Evolutionary conservation across 2,888 invertebrate species (phyloP).

Genomic region (Bhutanitis thaidina): DNA sequence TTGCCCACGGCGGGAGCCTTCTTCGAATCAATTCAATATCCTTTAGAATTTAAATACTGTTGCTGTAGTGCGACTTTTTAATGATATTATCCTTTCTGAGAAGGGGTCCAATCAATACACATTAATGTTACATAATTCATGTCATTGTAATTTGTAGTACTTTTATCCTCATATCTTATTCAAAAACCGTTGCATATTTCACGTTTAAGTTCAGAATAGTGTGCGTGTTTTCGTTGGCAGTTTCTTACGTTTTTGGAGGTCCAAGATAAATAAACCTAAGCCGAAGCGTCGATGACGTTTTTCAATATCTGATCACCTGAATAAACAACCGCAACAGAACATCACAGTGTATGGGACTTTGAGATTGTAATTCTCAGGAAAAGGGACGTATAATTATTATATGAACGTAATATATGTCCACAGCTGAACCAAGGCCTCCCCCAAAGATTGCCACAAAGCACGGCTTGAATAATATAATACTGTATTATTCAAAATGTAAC

Average conservation of each 20-base stretch:
- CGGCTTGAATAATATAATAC: too few species aligned
- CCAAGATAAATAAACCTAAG: conserved; percentile 11
- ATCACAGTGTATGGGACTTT: background rate
- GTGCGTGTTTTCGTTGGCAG: background rate
- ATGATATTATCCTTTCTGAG: background rate
- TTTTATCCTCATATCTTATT: background rate
- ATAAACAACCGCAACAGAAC: conserved; percentile 20
- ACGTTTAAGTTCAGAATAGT: background rate
- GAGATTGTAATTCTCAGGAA: too few species aligned
- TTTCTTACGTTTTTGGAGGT: conserved; percentile 1
- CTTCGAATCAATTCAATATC: background rate
- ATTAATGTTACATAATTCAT: background rate
- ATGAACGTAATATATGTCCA: too few species aligned
- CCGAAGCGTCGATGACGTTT: conserved; percentile 14
- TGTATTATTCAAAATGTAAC: too few species aligned
- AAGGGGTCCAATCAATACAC: background rate
- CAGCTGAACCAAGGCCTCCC: too few species aligned
- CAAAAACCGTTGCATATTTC: background rate
- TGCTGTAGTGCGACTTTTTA: background rate
- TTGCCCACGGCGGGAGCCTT: too few species aligned
- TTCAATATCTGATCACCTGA: conserved; percentile 18
- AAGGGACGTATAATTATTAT: too few species aligned
- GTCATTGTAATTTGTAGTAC: background rate
- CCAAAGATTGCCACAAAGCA: too few species aligned
- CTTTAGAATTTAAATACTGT: background rate